Evolutionary conservation across 2,888 invertebrate genomes (phyloP).

Genomic region (Entomobrya proxima): DNA sequence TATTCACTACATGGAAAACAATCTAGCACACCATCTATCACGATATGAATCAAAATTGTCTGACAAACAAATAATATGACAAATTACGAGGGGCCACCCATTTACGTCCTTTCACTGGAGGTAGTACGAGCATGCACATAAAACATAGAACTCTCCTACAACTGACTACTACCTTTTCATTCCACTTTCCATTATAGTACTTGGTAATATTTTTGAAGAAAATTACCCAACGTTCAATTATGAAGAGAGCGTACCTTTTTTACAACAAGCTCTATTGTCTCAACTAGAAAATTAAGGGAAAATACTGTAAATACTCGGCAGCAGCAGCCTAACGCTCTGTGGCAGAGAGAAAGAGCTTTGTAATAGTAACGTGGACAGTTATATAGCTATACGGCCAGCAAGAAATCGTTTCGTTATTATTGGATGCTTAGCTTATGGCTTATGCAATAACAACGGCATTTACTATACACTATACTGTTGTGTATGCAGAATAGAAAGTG

Average conservation of each 20-base stretch:
- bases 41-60: conserved; percentile 70
- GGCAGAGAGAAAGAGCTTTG: not conserved
- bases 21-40: conserved; percentile 65
- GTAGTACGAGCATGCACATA: not conserved
- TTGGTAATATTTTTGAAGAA: conserved; percentile 46
- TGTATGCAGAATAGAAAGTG: not conserved
- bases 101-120: conserved; percentile 47
- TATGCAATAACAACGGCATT: conserved; percentile 16
- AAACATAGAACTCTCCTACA: not conserved
- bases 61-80: conserved; percentile 70
- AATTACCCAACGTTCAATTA: conserved; percentile 66
- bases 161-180: not conserved
- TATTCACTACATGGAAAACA: conserved; percentile 39
- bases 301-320: conserved; percentile 36
- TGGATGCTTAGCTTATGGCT: not conserved
- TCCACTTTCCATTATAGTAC: not conserved
- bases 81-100: conserved; percentile 69
- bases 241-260: conserved; percentile 42
- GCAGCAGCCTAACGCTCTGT: not conserved
- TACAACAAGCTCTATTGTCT: conserved; percentile 55
- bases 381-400: no score
- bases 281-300: conserved; percentile 62
- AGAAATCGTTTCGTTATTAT: not conserved
- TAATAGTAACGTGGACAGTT: not conserved
- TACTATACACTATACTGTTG: no score